A percentile compares a stretch with the other conserved stretches of the same genome.
phyloP scores from a whole-genome alignment of 2,888 invertebrate genomes.

The Rotaria macrura region DNA sequence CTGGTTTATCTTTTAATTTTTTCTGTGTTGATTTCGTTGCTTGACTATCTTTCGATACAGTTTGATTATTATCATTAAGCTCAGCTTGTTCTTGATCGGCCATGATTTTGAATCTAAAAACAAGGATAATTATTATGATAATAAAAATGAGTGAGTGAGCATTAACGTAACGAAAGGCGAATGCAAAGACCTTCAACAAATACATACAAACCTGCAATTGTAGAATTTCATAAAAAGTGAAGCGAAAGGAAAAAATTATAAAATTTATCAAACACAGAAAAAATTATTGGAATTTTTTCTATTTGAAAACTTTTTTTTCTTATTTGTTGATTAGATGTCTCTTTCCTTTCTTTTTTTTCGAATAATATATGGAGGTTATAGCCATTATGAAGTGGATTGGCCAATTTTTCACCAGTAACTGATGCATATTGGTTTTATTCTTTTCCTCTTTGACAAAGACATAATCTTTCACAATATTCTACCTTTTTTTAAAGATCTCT shows the following conservation, averaged over 20 bases:
- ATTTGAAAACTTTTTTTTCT: background rate
- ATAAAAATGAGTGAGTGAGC: background rate
- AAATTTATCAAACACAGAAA: background rate
- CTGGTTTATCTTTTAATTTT: background rate
- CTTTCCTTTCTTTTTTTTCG: background rate
- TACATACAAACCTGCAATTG: background rate
- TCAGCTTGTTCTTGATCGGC: background rate
- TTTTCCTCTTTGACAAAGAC: background rate
- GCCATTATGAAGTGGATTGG: background rate
- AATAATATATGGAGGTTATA: background rate
- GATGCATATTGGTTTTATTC: background rate
- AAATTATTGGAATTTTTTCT: background rate
- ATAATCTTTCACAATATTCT: no score
- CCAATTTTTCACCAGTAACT: background rate
- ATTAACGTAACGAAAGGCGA: background rate
- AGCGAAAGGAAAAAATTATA: background rate
- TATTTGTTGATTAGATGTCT: background rate
- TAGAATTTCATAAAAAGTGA: background rate
- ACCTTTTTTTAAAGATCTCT: background rate
- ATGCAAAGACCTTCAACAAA: background rate
- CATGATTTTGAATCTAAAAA: background rate
- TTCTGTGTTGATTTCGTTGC: background rate
- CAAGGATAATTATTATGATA: background rate
- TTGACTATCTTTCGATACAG: background rate
- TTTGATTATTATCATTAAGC: background rate